A percentile compares a stretch with the other conserved stretches of the same genome.
Evolutionary conservation across 2,797 vertebrate species (phyloP).

Genomic region (Coracias cyanogaster): DNA sequence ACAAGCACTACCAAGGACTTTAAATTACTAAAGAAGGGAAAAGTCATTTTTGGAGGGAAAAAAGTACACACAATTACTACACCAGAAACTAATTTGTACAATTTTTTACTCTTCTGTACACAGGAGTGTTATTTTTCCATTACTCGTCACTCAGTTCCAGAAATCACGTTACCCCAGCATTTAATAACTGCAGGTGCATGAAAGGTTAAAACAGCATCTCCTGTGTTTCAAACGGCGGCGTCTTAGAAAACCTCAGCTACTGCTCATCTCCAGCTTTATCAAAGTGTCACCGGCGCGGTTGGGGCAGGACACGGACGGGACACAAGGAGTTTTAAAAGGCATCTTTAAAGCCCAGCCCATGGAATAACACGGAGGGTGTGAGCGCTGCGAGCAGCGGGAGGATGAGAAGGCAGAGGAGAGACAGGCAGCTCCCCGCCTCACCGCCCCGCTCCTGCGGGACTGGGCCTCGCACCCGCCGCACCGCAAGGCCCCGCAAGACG

Average conservation of each 20-base stretch:
- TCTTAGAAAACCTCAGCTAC: not conserved
- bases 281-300: accelerated
- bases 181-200: not conserved
- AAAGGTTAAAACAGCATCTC: not conserved
- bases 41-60: not conserved
- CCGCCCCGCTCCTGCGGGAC: too few species aligned
- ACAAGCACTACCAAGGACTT: not conserved
- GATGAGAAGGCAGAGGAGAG: accelerated
- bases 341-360: not conserved
- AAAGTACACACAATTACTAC: accelerated
- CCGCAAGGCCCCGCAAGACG: accelerated
- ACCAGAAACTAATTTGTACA: not conserved
- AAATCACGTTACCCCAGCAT: not conserved
- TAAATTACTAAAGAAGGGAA: accelerated
- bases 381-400: accelerated
- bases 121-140: not conserved
- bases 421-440: accelerated
- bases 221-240: accelerated
- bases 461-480: accelerated
- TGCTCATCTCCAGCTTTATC: not conserved
- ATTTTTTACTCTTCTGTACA: not conserved
- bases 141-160: not conserved
- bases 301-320: accelerated
- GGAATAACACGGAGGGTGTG: accelerated
- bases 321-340: not conserved